Base-by-base conservation (phyloP, 2,888 invertebrate species). In the Rhagonycha lutea region DNA sequence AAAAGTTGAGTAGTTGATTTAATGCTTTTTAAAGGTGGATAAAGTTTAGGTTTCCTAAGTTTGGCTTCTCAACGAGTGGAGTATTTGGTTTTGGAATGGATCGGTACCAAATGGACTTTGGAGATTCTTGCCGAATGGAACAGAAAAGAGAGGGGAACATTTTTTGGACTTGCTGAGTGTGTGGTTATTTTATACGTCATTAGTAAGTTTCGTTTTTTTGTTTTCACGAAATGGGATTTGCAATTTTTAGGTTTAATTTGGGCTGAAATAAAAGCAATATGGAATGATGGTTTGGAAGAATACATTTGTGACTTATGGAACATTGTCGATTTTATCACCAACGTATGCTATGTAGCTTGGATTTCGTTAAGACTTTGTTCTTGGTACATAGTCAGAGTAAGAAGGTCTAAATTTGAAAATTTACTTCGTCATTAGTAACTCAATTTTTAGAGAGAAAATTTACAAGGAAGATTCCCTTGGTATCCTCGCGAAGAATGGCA, bases 201-300 rank as follows among this genome's bases (percentile, higher is more conserved):
- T 69, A 81, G 98, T 98, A 81, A 99, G 99, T 86, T 92, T 96
- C 65, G 94, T 94, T 81, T 98, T 99, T 87, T 91, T 99, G 26
- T 26, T 26, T 26, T 4, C 7, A 26, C 26, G 0, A 26, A 26
- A 80, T 99, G 99, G 99, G 99, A 99, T 86, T 96, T 99, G 78
- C 95, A 99, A 99, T 99, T 88, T 98, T 98, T 86, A 95, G 98
- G 96, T 28, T 96, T 97, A 85, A 94, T 98, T 82, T 96, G 95
- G 94, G 95, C 96, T 85, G 98, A 98, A 89, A 93, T 96, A 3
- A 95, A 95, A 86, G 96, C 98, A 86, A 94, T 98, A 79, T 97
- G 94, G 90, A 91, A 92, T 18, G 94, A 95, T 85, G 98, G 98
- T n/a, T 91, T 97, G 69, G 91, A 92, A 61, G 93, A 93, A 0